These are phyloP conservation scores for Thymelicus sylvestris DNA, from an alignment of 2,888 invertebrate genomes.

Conservation along the genomic window DNA sequence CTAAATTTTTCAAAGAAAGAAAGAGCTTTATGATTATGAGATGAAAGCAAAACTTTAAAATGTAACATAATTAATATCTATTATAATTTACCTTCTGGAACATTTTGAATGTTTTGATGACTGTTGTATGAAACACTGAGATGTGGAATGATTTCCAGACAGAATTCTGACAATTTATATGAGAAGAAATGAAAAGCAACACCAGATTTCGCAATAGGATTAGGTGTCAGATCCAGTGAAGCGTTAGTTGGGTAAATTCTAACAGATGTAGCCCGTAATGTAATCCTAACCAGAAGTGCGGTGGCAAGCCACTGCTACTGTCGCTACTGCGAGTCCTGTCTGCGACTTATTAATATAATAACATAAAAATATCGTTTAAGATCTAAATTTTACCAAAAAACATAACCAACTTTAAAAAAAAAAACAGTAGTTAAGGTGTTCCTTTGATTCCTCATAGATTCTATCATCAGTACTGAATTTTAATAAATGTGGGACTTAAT, in stretches of 20 bases:
- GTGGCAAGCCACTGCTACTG: slow-evolving; percentile 31
- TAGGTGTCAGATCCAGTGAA: slow-evolving; percentile 62
- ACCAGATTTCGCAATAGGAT: slow-evolving; percentile 68
- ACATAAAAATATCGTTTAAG: not conserved
- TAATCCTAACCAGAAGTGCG: slow-evolving; percentile 39
- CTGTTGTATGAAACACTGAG: slow-evolving; percentile 43
- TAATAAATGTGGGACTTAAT: too few relatives aligned
- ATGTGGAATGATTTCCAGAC: slow-evolving; percentile 57
- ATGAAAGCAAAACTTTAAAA: too few relatives aligned
- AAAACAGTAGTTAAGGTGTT: too few relatives aligned
- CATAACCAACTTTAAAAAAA: too few relatives aligned
- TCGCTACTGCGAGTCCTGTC: too few relatives aligned
- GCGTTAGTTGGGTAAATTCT: slow-evolving; percentile 52
- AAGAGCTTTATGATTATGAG: too few relatives aligned
- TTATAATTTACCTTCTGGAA: slow-evolving; percentile 44
- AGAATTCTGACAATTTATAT: slow-evolving; percentile 69
- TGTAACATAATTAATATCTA: not conserved
- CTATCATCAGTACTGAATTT: too few relatives aligned
- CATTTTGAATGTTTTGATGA: slow-evolving; percentile 44
- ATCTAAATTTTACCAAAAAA: too few relatives aligned
- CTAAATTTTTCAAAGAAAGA: too few relatives aligned
- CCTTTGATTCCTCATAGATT: too few relatives aligned
- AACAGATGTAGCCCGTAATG: slow-evolving; percentile 44
- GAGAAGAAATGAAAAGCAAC: slow-evolving; percentile 73
- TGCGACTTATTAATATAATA: not conserved